These are phyloP conservation scores for Meriones unguiculatus DNA, from an alignment of 2,113 vertebrate genomes.

Conservation along the genomic window DNA sequence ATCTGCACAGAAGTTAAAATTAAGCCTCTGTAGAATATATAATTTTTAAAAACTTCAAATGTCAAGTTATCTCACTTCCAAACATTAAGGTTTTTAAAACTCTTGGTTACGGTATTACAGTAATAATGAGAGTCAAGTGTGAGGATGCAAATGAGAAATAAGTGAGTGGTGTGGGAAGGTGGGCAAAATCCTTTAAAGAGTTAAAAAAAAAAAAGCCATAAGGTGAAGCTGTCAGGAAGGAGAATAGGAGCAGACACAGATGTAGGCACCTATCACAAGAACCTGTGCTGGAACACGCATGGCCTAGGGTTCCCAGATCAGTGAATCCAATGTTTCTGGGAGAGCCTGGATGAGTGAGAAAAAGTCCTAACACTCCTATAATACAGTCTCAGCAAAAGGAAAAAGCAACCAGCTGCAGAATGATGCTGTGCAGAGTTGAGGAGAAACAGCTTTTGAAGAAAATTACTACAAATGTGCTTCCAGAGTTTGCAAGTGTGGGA, in stretches of 20 bases:
- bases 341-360: background rate
- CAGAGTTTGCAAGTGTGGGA: background rate
- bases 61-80: slow-evolving; percentile 19
- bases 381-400: background rate
- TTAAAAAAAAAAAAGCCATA: background rate
- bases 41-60: slow-evolving; percentile 41
- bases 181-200: background rate
- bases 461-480: background rate
- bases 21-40: background rate
- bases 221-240: background rate
- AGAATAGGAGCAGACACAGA: background rate
- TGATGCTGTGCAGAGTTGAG: background rate
- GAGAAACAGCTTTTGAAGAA: background rate
- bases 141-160: background rate
- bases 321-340: background rate
- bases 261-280: background rate
- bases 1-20: background rate
- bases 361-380: background rate
- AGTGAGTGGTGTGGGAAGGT: background rate
- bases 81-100: background rate
- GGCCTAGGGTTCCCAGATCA: background rate
- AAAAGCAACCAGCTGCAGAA: background rate
- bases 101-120: background rate
- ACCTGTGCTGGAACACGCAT: background rate
- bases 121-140: background rate